Conservation (phyloP, 2,888 invertebrate genomes). For the Plebejus argus region DNA sequence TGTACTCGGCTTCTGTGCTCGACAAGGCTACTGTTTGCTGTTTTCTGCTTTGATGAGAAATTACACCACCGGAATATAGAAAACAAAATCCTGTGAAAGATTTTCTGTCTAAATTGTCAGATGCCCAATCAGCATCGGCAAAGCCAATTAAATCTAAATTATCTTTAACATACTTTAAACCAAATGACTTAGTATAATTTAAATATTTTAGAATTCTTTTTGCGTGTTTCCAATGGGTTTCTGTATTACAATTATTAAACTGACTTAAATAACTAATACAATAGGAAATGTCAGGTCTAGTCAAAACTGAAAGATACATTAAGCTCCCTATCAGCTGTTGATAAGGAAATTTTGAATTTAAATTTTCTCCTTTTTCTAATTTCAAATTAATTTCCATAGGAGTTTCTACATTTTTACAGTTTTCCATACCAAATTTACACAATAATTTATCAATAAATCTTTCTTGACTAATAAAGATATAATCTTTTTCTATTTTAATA, state of each 20-base stretch:
- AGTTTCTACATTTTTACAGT: constrained; percentile 27
- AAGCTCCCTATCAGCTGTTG: too few species aligned
- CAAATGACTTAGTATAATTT: constrained; percentile 33
- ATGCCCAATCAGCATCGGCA: constrained; percentile 39
- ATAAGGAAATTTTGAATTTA: constrained; percentile 20
- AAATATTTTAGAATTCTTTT: constrained; percentile 37
- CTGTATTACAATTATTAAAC: constrained; percentile 35
- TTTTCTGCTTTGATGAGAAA: constrained; percentile 35
- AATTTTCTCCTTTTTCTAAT: constrained; percentile 23
- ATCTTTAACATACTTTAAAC: constrained; percentile 35
- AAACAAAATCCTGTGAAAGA: not conserved
- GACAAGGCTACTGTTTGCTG: constrained; percentile 36
- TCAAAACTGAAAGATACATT: constrained; percentile 29
- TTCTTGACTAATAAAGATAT: too few species aligned
- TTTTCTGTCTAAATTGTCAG: constrained; percentile 17
- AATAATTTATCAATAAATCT: too few species aligned
- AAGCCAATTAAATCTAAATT: constrained; percentile 32
- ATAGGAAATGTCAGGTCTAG: constrained; percentile 32
- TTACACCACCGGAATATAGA: constrained; percentile 24
- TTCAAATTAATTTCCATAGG: constrained; percentile 34
- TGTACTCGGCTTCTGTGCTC: constrained; percentile 5
- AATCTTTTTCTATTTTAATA: too few species aligned
- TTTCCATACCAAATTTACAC: too few species aligned
- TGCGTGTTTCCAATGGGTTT: constrained; percentile 33
- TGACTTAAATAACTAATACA: constrained; percentile 3